Evolutionary conservation across 2,797 vertebrate species (phyloP), one percentile per base, ranked within the genome.

Genomic region (Dallia pectoralis): DNA sequence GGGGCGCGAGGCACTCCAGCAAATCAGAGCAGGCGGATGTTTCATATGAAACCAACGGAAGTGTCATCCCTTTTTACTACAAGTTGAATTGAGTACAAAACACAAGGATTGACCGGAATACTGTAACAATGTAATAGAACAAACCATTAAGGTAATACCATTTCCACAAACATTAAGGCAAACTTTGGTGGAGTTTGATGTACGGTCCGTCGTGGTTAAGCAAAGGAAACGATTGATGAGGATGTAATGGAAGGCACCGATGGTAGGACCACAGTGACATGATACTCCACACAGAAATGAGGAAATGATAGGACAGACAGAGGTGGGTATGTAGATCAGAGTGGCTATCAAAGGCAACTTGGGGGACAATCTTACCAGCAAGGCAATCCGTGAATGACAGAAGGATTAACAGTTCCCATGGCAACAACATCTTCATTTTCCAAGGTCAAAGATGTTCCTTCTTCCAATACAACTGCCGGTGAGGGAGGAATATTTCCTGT

Each of bases 351-450:
- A 89, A 91, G 87, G 78, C 78, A 78, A 86, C 86, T 91, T 88
- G 76, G 91, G 90, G 79, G 88, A 14, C 90, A 85, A 79, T 86
- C 93, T 93, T 93, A 97, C 96, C 95, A 94, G 95, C 83, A 82
- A 93, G 93, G 88, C 92, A 93, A 84, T 87, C 91, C 90, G 93
- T 94, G 94, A 97, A 91, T 93, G 94, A 94, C 93, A 97, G 94
- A 87, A 96, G 93, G 92, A 93, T 94, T 94, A 96, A 89, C 91
- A 96, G 95, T 96, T 95, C 93, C 96, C 96, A 96, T 95, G 94
- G 95, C 93, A 96, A 96, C 95, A 92, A 84, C 94, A 96, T 96
- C 91, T 95, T 95, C 92, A 95, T 92, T 95, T 95, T 93, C 87
- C 93, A 95, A 96, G 93, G 95, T 95, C 93, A 95, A 93, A 93